Base-by-base conservation (phyloP, 2,113 vertebrate genomes). In the Brienomyrus longianalis region DNA sequence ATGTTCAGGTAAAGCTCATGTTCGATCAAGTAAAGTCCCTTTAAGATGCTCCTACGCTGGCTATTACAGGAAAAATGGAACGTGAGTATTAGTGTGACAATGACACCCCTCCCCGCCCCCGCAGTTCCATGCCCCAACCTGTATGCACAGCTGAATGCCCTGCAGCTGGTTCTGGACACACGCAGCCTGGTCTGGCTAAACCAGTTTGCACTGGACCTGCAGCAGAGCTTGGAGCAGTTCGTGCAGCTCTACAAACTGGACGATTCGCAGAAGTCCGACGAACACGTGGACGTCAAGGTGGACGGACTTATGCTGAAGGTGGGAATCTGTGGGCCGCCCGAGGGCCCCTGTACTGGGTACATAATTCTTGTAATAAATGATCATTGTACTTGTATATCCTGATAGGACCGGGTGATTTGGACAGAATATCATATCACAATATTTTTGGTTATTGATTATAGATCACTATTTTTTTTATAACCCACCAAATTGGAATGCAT, bases 231-330 rank as follows among this genome's bases (percentile, higher is more conserved):
- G 93, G 97, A 95, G 94, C 98, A 99, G 90, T 99, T 99, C 93
- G 99, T 99, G 97, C 95, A 98, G 92, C 96, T 99, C 93, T 99
- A 99, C 95, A 99, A 98, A 93, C 96, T 99, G 94, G 96, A 95
- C 88, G 98, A 99, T 94, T 97, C 95, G 2, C 97, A 98, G 94
- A 98, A 98, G 91, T 97, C 98, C 0, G 98, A 99, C 19, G 98
- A 99, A 91, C 98, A 99, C 87, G 96, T 99, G 39, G 98, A 99
- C 94, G 92, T 99, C 92, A 96, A 97, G 93, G 91, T 99, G 86
- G 98, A 99, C 88, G 98, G 98, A 90, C 96, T 99, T 89, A 99
- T 99, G 98, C 94, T 99, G 47, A 99, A 99, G 97, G 98, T 99
- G 95, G 31, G 31, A 43, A 35, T 80, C 74, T 0, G 87, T 10